phyloP scores from a whole-genome alignment of 2,888 invertebrate species.

The Unio pictorum region DNA sequence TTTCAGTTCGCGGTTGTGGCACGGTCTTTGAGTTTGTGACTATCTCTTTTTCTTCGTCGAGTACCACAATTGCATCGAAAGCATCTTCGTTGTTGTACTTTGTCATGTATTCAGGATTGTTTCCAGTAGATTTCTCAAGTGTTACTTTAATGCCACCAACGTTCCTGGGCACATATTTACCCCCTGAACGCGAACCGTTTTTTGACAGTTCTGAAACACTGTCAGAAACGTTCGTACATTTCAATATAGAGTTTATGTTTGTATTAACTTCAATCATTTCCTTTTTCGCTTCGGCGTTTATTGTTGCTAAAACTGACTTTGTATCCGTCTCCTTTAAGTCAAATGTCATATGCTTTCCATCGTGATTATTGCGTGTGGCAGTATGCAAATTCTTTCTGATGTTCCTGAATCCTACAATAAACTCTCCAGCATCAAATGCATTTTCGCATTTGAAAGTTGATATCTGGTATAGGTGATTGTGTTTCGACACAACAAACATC shows the following conservation, averaged over 20 bases:
- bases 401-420: conserved; percentile 32
- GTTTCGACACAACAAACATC: conserved; percentile 45
- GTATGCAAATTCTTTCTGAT: conserved; percentile 14
- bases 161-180: conserved; percentile 45
- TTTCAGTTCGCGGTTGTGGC: background rate
- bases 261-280: conserved; percentile 1
- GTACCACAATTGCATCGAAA: conserved; percentile 18
- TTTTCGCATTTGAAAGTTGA: conserved; percentile 43
- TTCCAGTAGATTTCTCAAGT: conserved; percentile 48
- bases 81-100: background rate
- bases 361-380: conserved; percentile 20
- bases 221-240: conserved; percentile 18
- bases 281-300: conserved; percentile 4
- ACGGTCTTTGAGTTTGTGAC: too few species aligned
- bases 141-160: conserved; percentile 50
- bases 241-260: background rate
- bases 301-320: conserved; percentile 8
- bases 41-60: conserved; percentile 11
- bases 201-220: conserved; percentile 37
- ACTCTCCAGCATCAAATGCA: conserved; percentile 40
- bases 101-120: conserved; percentile 21
- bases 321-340: conserved; percentile 29
- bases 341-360: conserved; percentile 58
- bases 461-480: conserved; percentile 38
- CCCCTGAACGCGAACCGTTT: conserved; percentile 35